Conservation (phyloP, 2,113 vertebrate genomes). For the Proterorhinus semilunaris region DNA sequence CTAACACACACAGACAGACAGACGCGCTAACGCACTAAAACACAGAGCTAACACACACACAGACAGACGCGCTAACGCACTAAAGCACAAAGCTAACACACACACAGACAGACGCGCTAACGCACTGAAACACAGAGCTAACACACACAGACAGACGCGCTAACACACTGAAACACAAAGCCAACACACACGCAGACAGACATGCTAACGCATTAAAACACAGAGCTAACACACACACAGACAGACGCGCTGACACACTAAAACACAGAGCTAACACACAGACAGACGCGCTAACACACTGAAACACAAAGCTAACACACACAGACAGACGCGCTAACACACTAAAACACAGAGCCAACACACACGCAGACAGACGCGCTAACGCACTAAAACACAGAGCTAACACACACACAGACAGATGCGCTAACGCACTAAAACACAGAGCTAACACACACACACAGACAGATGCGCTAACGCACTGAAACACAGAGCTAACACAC, state of each 20-base stretch:
- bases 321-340: not conserved
- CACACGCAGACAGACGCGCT: too few relatives aligned
- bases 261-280: slow-evolving; percentile 1
- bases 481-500: not conserved
- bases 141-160: slow-evolving; percentile 19
- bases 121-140: too few relatives aligned
- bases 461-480: too few relatives aligned
- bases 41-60: not conserved
- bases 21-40: not conserved
- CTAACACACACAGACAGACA: slow-evolving; percentile 15
- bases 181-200: slow-evolving; percentile 4
- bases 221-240: too few relatives aligned
- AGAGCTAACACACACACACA: not conserved
- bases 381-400: too few relatives aligned
- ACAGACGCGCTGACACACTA: too few relatives aligned
- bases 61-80: not conserved
- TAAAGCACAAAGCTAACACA: too few relatives aligned
- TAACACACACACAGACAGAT: slow-evolving; percentile 19
- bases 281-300: not conserved
- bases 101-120: too few relatives aligned
- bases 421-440: too few relatives aligned
- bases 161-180: too few relatives aligned
- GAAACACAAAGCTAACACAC: not conserved
- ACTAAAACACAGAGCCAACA: too few relatives aligned
- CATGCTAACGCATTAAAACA: not conserved